Base-by-base conservation (phyloP, 2,113 vertebrate genomes). In the Pollachius pollachius region DNA sequence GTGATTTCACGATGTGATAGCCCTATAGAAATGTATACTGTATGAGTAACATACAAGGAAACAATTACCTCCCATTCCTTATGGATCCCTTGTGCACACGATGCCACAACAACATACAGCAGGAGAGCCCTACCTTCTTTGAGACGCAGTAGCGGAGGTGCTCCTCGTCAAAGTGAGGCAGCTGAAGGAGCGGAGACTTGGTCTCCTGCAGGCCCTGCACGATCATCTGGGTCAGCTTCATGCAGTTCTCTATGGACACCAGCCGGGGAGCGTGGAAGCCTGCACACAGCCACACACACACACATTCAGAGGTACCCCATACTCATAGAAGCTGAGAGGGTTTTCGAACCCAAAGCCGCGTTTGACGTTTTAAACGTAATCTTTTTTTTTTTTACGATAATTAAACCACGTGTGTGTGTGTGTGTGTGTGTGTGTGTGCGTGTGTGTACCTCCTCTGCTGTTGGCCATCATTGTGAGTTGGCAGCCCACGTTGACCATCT, bases 401-500 rank as follows among this genome's bases (percentile, higher is more conserved):
- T 34, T 34, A 7, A 5, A 34, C 0, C 16, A 58, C 52, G 58
- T 69, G 19, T 61, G 58, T 48, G 27, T 52, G 62, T 65, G 41
- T 41, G 48, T 65, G 15, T 54, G 63, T 25, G 52, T 19, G 62
- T 37, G 69, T 70, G n/a, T 60, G 48, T 61, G 18, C 37, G 13
- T 60, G 48, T 61, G 18, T 30, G 13, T 92, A 99, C 97, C 96
- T 95, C 96, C 96, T 83, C 97, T 92, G 85, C 94, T 99, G 84
- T 95, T 95, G 68, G 97, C 97, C 96, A 99, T 98, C 90, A 99
- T 95, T 72, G 96, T 99, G 18, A 99, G 92, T 15, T 99, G 97
- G 80, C 97, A 99, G 83, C 97, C 97, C 58, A 99, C 96, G 65
- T 98, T 99, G 88, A 99, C 95, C 95, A 99, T 98, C 93, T 99